phyloP scores from a whole-genome alignment of 2,797 vertebrate species.

The Todus mexicanus region DNA sequence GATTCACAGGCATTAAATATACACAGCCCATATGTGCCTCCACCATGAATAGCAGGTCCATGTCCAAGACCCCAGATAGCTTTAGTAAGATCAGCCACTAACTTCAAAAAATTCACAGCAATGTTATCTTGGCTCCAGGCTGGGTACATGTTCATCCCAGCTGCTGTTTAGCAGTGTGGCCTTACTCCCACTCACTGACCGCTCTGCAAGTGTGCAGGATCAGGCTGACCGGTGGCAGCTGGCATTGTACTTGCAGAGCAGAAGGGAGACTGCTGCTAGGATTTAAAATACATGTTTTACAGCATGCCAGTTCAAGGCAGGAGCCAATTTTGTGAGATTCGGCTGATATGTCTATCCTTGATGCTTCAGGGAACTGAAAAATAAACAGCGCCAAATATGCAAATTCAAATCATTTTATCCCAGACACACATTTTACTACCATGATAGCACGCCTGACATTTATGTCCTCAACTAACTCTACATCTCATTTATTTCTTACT shows the following conservation, averaged over 20 bases:
- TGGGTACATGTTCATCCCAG: not conserved
- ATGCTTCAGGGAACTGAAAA: not conserved
- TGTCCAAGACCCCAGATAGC: not conserved
- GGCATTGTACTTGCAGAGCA: not conserved
- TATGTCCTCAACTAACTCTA: not conserved
- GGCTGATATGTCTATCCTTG: not conserved
- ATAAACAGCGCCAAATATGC: not conserved
- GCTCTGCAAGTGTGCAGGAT: not conserved
- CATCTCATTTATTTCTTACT: not conserved
- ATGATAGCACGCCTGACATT: not conserved
- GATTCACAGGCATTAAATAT: not conserved
- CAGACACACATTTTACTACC: not conserved
- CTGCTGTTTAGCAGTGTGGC: not conserved
- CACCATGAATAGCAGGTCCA: not conserved
- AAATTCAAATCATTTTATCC: not conserved
- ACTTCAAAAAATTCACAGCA: not conserved
- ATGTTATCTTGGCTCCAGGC: not conserved
- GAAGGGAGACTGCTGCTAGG: slow-evolving; percentile 3
- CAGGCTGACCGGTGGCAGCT: not conserved
- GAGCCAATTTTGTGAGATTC: slow-evolving; percentile 23
- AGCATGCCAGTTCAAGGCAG: not conserved
- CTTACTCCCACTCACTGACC: not conserved
- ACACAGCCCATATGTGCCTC: not conserved
- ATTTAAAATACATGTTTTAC: slow-evolving; percentile 16
- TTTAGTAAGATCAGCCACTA: not conserved